phyloP scores from a whole-genome alignment of 2,797 vertebrate species.

The Crotalus adamanteus region DNA sequence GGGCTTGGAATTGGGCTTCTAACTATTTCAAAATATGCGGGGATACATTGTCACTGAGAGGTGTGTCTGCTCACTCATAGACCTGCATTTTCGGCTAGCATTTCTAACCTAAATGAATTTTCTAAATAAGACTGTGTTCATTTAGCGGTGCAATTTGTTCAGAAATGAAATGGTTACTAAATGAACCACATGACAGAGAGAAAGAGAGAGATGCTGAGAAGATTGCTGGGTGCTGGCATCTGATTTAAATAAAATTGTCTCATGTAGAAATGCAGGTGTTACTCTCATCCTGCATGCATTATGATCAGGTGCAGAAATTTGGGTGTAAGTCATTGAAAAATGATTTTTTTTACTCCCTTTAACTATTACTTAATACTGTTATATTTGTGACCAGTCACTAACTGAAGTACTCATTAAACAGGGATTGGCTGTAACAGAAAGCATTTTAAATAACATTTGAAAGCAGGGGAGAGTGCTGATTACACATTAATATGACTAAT shows the following conservation, averaged over 20 bases:
- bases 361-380: neutral
- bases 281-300: neutral
- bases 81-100: neutral
- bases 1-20: neutral
- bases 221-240: neutral
- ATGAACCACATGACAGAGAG: neutral
- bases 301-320: neutral
- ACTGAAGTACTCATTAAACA: neutral
- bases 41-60: neutral
- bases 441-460: neutral
- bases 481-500: neutral
- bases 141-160: neutral
- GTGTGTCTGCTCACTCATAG: neutral
- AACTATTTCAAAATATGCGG: neutral
- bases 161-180: neutral
- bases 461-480: neutral
- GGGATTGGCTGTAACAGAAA: neutral
- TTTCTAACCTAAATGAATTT: neutral
- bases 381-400: neutral
- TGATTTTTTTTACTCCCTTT: neutral
- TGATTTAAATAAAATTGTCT: neutral
- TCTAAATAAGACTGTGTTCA: neutral
- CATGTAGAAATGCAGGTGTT: neutral
- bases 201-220: neutral
- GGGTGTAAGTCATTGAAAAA: neutral